A percentile compares a stretch with the other conserved stretches of the same genome.
phyloP scores from a whole-genome alignment of 1,140 invertebrate species.

The Dendrolimus punctatus region DNA sequence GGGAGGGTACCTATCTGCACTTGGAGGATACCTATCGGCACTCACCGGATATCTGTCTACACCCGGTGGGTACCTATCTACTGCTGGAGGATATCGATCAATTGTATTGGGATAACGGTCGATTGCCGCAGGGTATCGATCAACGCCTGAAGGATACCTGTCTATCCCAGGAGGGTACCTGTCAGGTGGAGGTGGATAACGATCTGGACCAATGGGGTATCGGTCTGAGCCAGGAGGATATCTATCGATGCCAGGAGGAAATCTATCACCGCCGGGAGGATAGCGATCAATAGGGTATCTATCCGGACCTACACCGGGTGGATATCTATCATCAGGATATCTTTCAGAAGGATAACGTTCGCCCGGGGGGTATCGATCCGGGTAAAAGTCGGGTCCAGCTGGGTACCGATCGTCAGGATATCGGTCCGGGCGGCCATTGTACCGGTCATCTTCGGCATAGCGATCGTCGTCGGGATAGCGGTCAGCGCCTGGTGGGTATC shows the following conservation, averaged over 20 bases:
- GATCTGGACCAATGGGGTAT: constrained; percentile 18
- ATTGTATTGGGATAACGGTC: constrained; percentile 24
- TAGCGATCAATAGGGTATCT: constrained; percentile 33
- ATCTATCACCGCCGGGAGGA: constrained; percentile 16
- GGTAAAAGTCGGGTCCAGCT: constrained; percentile 26
- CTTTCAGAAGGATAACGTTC: constrained; percentile 18
- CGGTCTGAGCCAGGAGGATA: constrained; percentile 17
- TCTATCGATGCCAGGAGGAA: constrained; percentile 7
- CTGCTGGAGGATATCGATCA: constrained; percentile 24
- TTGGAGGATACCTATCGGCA: constrained; percentile 19
- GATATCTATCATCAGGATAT: constrained; percentile 50
- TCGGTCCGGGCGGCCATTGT: constrained; percentile 58
- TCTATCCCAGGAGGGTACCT: constrained; percentile 23
- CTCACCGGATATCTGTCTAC: constrained; percentile 18
- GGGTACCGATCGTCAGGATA: constrained; percentile 67
- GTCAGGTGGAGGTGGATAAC: constrained; percentile 15
- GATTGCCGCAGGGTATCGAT: constrained; percentile 43
- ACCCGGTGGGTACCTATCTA: constrained; percentile 44
- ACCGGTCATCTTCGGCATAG: constrained; percentile 47
- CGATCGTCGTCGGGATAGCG: constrained; percentile 67
- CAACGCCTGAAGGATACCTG: constrained; percentile 18
- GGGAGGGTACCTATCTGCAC: constrained; percentile 45
- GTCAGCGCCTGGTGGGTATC: constrained; percentile 69
- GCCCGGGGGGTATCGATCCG: constrained; percentile 36
- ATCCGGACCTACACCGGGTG: constrained; percentile 20